Evolutionary conservation across 2,113 vertebrate genomes (phyloP), one percentile per base, ranked within the genome.

Genomic region (Uropsilus gracilis): DNA sequence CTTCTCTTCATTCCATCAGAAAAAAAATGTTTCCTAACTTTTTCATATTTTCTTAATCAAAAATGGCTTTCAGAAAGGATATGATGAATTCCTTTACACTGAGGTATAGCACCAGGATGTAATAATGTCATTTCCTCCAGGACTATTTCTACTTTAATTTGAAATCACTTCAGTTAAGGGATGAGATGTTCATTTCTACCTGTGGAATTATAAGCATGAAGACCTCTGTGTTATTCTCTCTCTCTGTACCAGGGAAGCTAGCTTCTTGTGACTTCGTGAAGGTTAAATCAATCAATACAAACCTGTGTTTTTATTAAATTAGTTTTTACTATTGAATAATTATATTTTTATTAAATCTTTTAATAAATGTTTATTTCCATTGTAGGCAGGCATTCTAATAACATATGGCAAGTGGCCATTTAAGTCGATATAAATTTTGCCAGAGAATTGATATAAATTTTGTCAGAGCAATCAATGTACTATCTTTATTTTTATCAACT

Each of bases 121-220:
- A 46, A 75, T 44, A 42, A 76, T 48, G 48, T 6, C 39, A 42
- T 73, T 82, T 87, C 18, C 48, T 91, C 16, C 14, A 24, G 28
- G 10, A 66, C n/a, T 14, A 28, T n/a, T 91, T 76, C 61, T 3
- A 59, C n/a, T 81, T 90, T 80, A 64, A 66, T 86, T 80, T 72
- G 66, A 80, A 94, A 39, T 73, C 30, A 44, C 32, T 73, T 73
- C 24, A 53, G 55, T 69, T 37, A 81, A 86, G 37, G 26, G 30
- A 37, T 10, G 30, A 9, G 32, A 53, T 16, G 2, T 37, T 71
- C 42, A 48, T 63, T 71, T 64, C 32, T 28, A 50, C 88, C 30
- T 39, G 16, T 81, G 48, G 39, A 50, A n/a, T 68, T 48, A 59
- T 28, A 13, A 75, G 3, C 28, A 28, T 17, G 59, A 81, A 57